Conservation (phyloP, 1,140 invertebrate species). For the Paraescarpia echinospica region DNA sequence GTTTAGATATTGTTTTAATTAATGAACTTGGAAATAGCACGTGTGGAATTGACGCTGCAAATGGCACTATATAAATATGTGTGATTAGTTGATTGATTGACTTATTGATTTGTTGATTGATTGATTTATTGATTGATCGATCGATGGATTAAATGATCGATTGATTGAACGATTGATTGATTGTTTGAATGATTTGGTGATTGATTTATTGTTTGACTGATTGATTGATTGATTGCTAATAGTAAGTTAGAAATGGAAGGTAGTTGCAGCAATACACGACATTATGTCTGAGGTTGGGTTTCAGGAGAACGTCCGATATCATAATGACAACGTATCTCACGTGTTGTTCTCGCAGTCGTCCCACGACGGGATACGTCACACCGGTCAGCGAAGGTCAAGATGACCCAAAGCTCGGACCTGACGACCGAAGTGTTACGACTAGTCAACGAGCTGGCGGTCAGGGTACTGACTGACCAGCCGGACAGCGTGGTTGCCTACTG, state of each 20-base stretch:
- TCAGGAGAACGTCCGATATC: background rate
- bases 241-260: background rate
- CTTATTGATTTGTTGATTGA: too few species aligned
- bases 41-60: too few species aligned
- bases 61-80: too few species aligned
- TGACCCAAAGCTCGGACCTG: background rate
- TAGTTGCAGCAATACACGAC: background rate
- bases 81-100: too few species aligned
- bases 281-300: background rate
- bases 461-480: background rate
- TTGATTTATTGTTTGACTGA: too few species aligned
- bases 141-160: too few species aligned
- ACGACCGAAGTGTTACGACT: background rate
- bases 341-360: background rate
- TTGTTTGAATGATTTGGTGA: too few species aligned
- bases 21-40: too few species aligned
- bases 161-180: too few species aligned
- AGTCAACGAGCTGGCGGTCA: background rate
- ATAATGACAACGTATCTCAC: background rate
- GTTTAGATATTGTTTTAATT: too few species aligned
- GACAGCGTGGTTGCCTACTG: background rate
- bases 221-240: too few species aligned
- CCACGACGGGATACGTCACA: background rate
- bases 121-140: too few species aligned
- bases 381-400: background rate